phyloP scores from a whole-genome alignment of 2,888 invertebrate genomes.

The Microchrysa polita region DNA sequence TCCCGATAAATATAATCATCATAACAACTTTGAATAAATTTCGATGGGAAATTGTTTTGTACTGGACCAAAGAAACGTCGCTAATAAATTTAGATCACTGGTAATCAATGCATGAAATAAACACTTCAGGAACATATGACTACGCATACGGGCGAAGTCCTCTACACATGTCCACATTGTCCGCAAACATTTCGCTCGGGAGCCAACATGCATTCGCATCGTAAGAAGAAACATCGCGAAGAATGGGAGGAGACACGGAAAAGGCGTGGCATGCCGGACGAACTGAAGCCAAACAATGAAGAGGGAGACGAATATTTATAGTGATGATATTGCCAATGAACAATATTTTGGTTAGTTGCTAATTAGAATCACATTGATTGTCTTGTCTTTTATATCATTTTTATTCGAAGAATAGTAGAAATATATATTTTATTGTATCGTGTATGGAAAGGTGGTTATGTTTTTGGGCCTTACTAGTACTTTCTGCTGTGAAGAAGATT shows the following conservation, averaged over 20 bases:
- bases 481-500: no score
- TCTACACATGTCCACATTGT: constrained; percentile 50
- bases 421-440: no score
- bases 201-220: constrained; percentile 50
- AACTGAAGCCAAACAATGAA: not conserved
- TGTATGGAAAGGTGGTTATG: no score
- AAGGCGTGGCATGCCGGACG: constrained; percentile 32
- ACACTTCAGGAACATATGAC: constrained; percentile 46
- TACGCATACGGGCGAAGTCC: constrained; percentile 48
- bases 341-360: not conserved
- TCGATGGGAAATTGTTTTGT: no score
- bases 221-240: constrained; percentile 49
- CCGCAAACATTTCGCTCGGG: constrained; percentile 50
- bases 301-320: not conserved
- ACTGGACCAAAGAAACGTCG: constrained; percentile 44
- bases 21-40: no score
- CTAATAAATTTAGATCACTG: constrained; percentile 7
- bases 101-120: constrained; percentile 15
- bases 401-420: no score
- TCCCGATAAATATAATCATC: constrained; percentile 50
- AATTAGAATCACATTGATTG: not conserved
- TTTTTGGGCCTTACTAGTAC: no score
- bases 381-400: no score
- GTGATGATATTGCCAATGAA: not conserved
- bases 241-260: constrained; percentile 44